Percentiles rank a stretch among this genome's conserved stretches.
phyloP scores from a whole-genome alignment of 35 echinoderm and acorn worm genomes.

The Nesometra sesokonis region DNA sequence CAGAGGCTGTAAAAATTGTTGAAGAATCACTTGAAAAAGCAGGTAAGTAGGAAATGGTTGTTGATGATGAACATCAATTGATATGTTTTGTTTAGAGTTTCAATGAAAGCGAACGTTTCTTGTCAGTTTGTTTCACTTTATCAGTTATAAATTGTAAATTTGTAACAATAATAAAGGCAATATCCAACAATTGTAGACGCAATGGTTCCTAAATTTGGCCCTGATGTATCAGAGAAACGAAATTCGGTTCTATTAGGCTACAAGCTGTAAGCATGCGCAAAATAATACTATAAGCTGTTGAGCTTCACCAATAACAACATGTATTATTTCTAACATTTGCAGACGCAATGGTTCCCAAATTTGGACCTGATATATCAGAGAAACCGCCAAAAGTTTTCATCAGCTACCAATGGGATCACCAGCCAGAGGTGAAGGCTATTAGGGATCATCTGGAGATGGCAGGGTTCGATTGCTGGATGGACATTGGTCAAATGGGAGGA shows the following conservation, averaged over 20 bases:
- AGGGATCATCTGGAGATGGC: conserved; percentile 85
- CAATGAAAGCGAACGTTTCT: too few relatives aligned
- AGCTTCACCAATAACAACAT: too few relatives aligned
- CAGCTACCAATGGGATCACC: conserved; percentile 93
- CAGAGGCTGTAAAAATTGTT: conserved; percentile 65
- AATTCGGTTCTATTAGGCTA: too few relatives aligned
- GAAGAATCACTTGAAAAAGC: conserved; percentile 61
- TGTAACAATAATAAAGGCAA: too few relatives aligned
- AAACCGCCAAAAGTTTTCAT: conserved; percentile 70
- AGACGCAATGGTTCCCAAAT: conserved; percentile 68
- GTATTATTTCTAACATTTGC: not conserved
- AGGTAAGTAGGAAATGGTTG: conserved; percentile 17
- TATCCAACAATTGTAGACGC: too few relatives aligned
- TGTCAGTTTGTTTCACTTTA: too few relatives aligned
- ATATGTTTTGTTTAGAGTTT: too few relatives aligned
- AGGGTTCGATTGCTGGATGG: conserved; percentile 87
- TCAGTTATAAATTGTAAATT: too few relatives aligned
- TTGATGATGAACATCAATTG: too few relatives aligned
- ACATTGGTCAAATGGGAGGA: conserved; percentile 98
- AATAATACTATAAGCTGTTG: too few relatives aligned
- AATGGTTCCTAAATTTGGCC: conserved; percentile 44
- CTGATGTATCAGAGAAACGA: conserved; percentile 37
- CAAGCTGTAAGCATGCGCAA: too few relatives aligned
- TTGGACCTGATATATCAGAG: conserved; percentile 19
- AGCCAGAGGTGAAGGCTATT: conserved; percentile 56